Base-by-base conservation (phyloP, 2,888 invertebrate species). In the Dorcus hopei region DNA sequence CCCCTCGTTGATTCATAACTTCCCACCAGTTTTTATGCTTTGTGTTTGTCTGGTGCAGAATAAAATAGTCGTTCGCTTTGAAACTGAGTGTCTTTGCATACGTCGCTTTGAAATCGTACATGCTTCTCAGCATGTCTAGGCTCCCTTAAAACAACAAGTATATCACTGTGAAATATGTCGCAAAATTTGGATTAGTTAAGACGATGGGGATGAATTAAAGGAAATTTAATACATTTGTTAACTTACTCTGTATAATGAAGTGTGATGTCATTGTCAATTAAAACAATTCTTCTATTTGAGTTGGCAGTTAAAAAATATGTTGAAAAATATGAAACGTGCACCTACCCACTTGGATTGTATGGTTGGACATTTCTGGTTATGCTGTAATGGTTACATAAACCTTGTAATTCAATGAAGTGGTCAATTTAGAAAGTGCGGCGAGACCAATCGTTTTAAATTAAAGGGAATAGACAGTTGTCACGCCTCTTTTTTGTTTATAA, bases 21-120 rank as follows among this genome's bases (percentile, higher is more conserved):
- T 91, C 90, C 92, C 91, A 93, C 93, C 92, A 93, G 75, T 93
- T 92, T 63, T 87, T 83, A 74, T 91, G 90, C 71, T 91, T 90
- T 3, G 87, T 87, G 63, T 87, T 89, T 19, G 84, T 88, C 74
- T 91, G 91, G 71, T 92, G 88, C 16, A 93, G 80, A 69, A 89
- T 87, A 75, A 93, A 93, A 74, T 86, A 87, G 75, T 93, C 92
- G 61, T 90, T 89, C 72, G 88, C 88, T 65, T 83, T 83, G 77
- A 93, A 93, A 74, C 89, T 90, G 61, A 93, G 80, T 6, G 93
- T 92, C 80, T 91, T 92, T 9, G 91, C 87, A 72, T 91, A 86
- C 49, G 90, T 90, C 55, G 91, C 91, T 76, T 90, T 89, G 72
- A 93, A 93, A 73, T 92, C 91, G 71, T 92, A 93, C 55, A 91